These are phyloP conservation scores for Frankliniella intonsa DNA, from an alignment of 2,888 invertebrate species.

Conservation along the genomic window DNA sequence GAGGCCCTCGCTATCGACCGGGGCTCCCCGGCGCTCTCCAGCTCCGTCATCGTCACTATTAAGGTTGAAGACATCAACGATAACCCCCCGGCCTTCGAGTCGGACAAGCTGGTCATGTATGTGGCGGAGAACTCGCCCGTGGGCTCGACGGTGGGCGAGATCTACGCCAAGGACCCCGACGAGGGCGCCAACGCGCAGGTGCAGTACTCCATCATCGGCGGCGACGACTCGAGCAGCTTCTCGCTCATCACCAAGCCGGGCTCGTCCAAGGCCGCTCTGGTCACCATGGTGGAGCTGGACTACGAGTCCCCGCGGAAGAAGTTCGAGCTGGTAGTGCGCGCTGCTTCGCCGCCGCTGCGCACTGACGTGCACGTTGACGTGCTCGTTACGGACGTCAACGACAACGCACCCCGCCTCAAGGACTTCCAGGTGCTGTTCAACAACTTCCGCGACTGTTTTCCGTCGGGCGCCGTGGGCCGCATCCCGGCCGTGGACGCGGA, in stretches of 20 bases:
- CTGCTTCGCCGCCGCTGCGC: constrained; percentile 83
- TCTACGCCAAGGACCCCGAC: constrained; percentile 87
- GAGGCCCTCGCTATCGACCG: constrained; percentile 85
- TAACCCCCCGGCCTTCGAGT: constrained; percentile 83
- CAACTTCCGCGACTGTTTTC: constrained; percentile 90
- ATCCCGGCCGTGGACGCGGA: constrained; percentile 95
- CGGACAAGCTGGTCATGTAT: constrained; percentile 80
- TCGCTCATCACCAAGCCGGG: constrained; percentile 75
- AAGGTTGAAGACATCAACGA: constrained; percentile 86
- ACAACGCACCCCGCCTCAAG: constrained; percentile 85
- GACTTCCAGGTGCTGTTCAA: constrained; percentile 92
- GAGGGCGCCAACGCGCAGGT: constrained; percentile 87
- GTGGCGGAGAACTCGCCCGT: constrained; percentile 95
- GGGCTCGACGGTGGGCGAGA: constrained; percentile 87
- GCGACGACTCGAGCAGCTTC: constrained; percentile 84
- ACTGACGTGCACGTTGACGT: constrained; percentile 86
- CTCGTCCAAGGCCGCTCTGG: constrained; percentile 78
- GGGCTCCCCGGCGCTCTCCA: constrained; percentile 72
- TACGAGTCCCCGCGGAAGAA: constrained; percentile 91
- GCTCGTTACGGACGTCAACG: constrained; percentile 88
- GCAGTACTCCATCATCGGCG: constrained; percentile 91
- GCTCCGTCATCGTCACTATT: constrained; percentile 66
- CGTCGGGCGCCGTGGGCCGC: constrained; percentile 82
- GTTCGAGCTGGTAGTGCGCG: constrained; percentile 82
- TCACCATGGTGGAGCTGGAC: constrained; percentile 87